Evolutionary conservation across 2,888 invertebrate species (phyloP).

Genomic region (Leptopilina myrica): DNA sequence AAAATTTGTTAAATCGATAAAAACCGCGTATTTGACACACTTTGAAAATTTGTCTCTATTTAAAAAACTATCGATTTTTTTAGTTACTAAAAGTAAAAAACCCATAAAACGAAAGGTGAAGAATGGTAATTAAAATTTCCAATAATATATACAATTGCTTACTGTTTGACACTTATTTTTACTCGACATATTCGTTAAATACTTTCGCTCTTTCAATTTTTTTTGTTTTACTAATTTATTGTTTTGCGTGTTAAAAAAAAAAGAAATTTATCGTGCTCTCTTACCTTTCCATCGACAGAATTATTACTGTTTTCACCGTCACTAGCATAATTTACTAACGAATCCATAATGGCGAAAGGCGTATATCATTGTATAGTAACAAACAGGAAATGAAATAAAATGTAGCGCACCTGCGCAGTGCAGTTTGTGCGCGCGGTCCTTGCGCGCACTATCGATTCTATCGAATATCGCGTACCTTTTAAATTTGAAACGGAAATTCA

Average conservation of each 20-base stretch:
- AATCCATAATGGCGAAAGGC: conserved; percentile 81
- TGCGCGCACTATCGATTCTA: not conserved
- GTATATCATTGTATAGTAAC: too few species aligned
- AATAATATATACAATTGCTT: too few species aligned
- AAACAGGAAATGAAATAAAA: not conserved
- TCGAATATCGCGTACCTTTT: not conserved
- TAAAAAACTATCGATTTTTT: too few species aligned
- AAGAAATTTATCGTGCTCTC: conserved; percentile 11
- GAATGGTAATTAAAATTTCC: too few species aligned
- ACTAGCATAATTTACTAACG: conserved; percentile 86
- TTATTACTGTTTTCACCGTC: conserved; percentile 83
- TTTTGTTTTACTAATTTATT: not conserved
- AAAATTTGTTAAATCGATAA: too few species aligned
- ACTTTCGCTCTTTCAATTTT: not conserved
- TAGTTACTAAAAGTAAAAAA: too few species aligned
- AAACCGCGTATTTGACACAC: too few species aligned
- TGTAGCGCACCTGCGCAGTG: not conserved
- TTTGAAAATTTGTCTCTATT: too few species aligned
- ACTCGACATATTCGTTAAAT: not conserved
- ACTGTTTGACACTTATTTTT: not conserved
- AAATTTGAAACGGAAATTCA: not conserved
- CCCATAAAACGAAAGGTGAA: too few species aligned
- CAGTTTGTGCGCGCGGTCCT: not conserved
- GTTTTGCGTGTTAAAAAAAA: not conserved
- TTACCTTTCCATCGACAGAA: conserved; percentile 72